Conservation (phyloP, 2,113 vertebrate species). For the Lethenteron camtschaticum region DNA sequence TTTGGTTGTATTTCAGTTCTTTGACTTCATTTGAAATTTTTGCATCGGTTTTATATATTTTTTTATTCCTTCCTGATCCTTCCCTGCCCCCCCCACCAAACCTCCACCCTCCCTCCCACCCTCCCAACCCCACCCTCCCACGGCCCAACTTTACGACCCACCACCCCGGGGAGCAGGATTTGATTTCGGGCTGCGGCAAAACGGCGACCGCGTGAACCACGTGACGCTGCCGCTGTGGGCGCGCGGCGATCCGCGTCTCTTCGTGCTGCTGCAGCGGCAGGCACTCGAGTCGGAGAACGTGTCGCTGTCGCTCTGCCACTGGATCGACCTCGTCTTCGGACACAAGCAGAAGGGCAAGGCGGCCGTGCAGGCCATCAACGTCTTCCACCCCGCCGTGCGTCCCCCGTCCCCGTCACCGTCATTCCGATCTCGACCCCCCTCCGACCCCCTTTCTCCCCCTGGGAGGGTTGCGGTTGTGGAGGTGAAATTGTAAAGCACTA, state of each 20-base stretch:
- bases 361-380: slow-evolving; percentile 89
- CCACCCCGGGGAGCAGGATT: slow-evolving; percentile 34
- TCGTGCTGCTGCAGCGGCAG: slow-evolving; percentile 82
- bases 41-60: too few relatives aligned
- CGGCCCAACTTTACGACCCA: not conserved
- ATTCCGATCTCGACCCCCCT: not conserved
- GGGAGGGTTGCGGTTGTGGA: too few relatives aligned
- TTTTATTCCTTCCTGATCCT: too few relatives aligned
- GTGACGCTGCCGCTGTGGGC: slow-evolving; percentile 92
- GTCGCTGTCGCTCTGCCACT: slow-evolving; percentile 84
- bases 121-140: too few relatives aligned
- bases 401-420: slow-evolving; percentile 1
- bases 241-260: slow-evolving; percentile 76
- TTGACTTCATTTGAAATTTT: too few relatives aligned
- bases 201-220: slow-evolving; percentile 78
- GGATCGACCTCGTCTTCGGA: slow-evolving; percentile 93
- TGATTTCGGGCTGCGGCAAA: slow-evolving; percentile 91
- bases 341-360: slow-evolving; percentile 94
- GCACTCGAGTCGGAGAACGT: slow-evolving; percentile 84
- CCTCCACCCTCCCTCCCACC: too few relatives aligned
- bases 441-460: too few relatives aligned
- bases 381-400: slow-evolving; percentile 91
- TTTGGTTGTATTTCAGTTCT: too few relatives aligned
- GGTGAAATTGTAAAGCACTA: too few relatives aligned
- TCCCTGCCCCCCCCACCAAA: too few relatives aligned